Conservation (phyloP, 2,113 vertebrate species). For the Nothobranchius kuhntae region DNA sequence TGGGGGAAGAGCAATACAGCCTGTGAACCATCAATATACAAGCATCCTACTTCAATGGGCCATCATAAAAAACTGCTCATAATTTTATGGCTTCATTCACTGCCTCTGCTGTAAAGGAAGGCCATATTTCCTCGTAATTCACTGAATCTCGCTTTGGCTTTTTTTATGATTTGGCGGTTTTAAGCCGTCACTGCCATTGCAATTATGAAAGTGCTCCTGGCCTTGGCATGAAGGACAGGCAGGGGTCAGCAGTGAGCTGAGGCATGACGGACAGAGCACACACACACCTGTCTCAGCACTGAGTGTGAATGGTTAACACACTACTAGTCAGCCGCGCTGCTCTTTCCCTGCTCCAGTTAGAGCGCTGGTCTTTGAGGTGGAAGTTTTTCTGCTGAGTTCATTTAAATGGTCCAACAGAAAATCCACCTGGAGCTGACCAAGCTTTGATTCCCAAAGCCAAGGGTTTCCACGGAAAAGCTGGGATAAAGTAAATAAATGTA, state of each 20-base stretch:
- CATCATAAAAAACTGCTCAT: constrained; percentile 99
- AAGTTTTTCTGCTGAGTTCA: too few relatives aligned
- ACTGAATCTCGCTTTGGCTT: constrained; percentile 68
- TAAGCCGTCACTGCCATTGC: constrained; percentile 68
- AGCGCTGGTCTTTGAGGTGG: too few relatives aligned
- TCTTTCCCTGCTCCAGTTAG: too few relatives aligned
- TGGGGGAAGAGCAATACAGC: constrained; percentile 92
- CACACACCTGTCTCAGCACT: constrained; percentile 1
- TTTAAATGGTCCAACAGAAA: too few relatives aligned
- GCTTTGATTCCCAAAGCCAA: too few relatives aligned
- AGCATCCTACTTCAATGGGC: constrained; percentile 98
- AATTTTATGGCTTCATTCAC: constrained; percentile 99
- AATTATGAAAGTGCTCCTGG: constrained; percentile 79
- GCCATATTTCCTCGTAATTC: constrained; percentile 95
- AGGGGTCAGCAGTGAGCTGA: constrained; percentile 64
- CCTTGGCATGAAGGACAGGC: constrained; percentile 80
- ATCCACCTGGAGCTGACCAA: too few relatives aligned
- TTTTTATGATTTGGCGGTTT: constrained; percentile 84
- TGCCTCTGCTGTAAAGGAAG: constrained; percentile 97
- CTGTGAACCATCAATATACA: constrained; percentile 99
- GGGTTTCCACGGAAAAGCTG: too few relatives aligned
- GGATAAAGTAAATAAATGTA: too few relatives aligned
- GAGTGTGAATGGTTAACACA: too few relatives aligned
- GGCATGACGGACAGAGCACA: constrained; percentile 51
- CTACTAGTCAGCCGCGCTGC: too few relatives aligned